Percentiles rank a stretch among this genome's conserved stretches.
Evolutionary conservation across 2,888 invertebrate species (phyloP).

Genomic region (Allygus modestus): DNA sequence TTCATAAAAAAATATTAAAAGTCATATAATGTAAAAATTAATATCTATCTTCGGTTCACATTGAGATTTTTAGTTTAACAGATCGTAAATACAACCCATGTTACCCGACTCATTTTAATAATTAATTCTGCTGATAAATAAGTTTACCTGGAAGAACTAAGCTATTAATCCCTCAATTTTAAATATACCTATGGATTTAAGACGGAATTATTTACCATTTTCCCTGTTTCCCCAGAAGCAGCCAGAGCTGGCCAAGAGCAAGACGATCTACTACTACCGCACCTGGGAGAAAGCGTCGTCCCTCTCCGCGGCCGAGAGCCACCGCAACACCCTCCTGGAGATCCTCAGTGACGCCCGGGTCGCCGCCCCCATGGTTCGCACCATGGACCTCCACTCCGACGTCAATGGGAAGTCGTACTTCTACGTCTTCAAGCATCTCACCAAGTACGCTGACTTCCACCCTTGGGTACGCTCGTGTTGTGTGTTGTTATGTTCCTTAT

Average conservation of each 20-base stretch:
- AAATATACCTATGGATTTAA: too few species aligned
- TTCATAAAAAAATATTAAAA: too few species aligned
- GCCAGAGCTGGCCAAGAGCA: conserved; percentile 69
- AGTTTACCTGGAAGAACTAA: too few species aligned
- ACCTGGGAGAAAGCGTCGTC: conserved; percentile 59
- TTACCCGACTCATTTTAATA: too few species aligned
- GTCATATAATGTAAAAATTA: too few species aligned
- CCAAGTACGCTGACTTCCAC: conserved; percentile 82
- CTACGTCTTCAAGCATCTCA: conserved; percentile 93
- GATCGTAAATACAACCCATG: too few species aligned
- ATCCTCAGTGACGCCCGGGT: conserved; percentile 93
- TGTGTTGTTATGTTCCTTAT: too few species aligned
- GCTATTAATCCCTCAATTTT: too few species aligned
- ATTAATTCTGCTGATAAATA: too few species aligned
- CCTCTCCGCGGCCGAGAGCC: conserved; percentile 76
- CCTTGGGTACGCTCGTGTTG: conserved; percentile 27
- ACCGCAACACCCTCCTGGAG: conserved; percentile 89
- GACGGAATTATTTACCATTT: too few species aligned
- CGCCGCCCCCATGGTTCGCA: conserved; percentile 87
- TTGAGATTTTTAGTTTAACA: too few species aligned
- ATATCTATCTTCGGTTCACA: too few species aligned
- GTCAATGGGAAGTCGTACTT: conserved; percentile 89
- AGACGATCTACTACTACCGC: conserved; percentile 68
- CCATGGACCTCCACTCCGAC: conserved; percentile 86
- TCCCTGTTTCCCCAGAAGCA: conserved; percentile 60